Percentiles rank a stretch among this genome's conserved stretches.
Evolutionary conservation across 2,888 invertebrate genomes (phyloP).

Genomic region (Notodonta dromedarius): DNA sequence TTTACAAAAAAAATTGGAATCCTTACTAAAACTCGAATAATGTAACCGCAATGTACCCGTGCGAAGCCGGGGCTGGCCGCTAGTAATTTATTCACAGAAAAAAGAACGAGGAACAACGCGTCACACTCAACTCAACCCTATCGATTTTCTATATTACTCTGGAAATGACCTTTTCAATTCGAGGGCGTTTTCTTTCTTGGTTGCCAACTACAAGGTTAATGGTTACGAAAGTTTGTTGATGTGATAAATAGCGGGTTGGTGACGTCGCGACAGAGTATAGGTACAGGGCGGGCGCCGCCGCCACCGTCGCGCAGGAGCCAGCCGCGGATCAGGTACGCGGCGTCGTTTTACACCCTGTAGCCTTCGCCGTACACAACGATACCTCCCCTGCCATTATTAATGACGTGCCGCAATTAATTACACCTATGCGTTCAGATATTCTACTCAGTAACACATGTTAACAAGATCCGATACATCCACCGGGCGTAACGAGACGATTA

Average conservation of each 20-base stretch:
- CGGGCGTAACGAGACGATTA: constrained; percentile 51
- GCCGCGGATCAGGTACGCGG: constrained; percentile 46
- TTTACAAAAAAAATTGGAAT: too few relatives aligned
- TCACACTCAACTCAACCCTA: neutral
- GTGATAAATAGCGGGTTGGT: constrained; percentile 62
- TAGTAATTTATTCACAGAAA: neutral
- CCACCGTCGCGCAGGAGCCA: neutral
- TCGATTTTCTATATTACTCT: neutral
- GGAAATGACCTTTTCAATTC: neutral
- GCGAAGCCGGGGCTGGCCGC: too few relatives aligned
- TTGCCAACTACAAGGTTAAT: constrained; percentile 28
- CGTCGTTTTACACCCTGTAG: constrained; percentile 53
- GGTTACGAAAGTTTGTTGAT: constrained; percentile 26
- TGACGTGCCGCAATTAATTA: constrained; percentile 70
- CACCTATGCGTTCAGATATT: constrained; percentile 60
- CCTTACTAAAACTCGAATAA: too few relatives aligned
- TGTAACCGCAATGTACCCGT: too few relatives aligned
- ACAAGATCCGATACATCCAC: constrained; percentile 59
- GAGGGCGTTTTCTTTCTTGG: neutral
- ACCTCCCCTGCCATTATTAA: constrained; percentile 67
- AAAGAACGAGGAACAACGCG: neutral
- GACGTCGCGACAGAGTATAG: constrained; percentile 45
- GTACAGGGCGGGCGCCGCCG: constrained; percentile 18
- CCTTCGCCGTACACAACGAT: constrained; percentile 42
- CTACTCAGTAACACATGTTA: constrained; percentile 63